Evolutionary conservation across 2,888 invertebrate genomes (phyloP).

Genomic region (Sesamia inferens): DNA sequence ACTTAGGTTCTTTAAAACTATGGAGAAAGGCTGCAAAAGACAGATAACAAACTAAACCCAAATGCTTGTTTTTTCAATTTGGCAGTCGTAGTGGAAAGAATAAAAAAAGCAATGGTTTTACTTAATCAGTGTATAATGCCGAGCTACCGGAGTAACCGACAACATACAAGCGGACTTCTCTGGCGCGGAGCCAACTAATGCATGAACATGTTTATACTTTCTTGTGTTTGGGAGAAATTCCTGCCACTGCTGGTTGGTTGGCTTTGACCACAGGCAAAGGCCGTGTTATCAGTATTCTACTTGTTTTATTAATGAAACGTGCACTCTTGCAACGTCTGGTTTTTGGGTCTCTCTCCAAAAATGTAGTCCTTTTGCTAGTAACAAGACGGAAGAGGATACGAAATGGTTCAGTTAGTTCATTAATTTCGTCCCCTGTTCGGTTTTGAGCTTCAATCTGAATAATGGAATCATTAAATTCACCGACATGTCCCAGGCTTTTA

Average conservation of each 20-base stretch:
- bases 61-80: conserved; percentile 55
- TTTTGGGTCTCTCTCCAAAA: conserved; percentile 34
- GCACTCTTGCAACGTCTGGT: conserved; percentile 43
- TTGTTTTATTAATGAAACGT: conserved; percentile 62
- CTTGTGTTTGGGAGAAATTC: conserved; percentile 60
- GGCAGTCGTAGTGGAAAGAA: conserved; percentile 29
- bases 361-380: conserved; percentile 25
- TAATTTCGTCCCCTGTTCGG: conserved; percentile 28
- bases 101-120: conserved; percentile 59
- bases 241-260: conserved; percentile 44
- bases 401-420: conserved; percentile 23
- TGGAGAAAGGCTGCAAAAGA: conserved; percentile 47
- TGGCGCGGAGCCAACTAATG: conserved; percentile 65
- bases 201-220: conserved; percentile 62
- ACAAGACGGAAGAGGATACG: conserved; percentile 14
- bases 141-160: conserved; percentile 43
- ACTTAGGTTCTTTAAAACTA: conserved; percentile 22
- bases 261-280: conserved; percentile 63
- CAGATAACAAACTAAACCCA: conserved; percentile 51
- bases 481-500: conserved; percentile 15
- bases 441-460: conserved; percentile 23
- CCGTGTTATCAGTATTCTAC: conserved; percentile 60
- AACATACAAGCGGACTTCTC: conserved; percentile 55
- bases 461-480: conserved; percentile 33
- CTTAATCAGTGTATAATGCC: conserved; percentile 61